Evolutionary conservation across 2,888 invertebrate genomes (phyloP).

Genomic region (Mycogona germanica): DNA sequence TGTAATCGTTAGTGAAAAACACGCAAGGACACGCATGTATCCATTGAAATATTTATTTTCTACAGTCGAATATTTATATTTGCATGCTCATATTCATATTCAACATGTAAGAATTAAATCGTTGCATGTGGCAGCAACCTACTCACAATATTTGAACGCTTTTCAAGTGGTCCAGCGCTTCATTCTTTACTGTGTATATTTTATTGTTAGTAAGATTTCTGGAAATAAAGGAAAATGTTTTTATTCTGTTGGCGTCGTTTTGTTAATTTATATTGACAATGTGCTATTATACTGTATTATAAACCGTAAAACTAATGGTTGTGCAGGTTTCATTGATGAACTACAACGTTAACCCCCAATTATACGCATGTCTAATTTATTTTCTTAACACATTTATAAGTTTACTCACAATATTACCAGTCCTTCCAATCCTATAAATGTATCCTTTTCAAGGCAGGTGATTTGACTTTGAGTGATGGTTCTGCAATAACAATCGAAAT

Average conservation of each 20-base stretch:
- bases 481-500: conserved; percentile 16
- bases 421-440: conserved; percentile 25
- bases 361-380: background rate
- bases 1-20: background rate
- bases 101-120: background rate
- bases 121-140: background rate
- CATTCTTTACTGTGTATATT: conserved; percentile 25
- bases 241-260: background rate
- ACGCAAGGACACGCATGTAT: background rate
- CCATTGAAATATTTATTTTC: background rate
- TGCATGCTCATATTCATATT: background rate
- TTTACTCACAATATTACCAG: conserved; percentile 22
- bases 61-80: no score
- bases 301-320: background rate
- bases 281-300: no score
- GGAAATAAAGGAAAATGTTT: conserved; percentile 4
- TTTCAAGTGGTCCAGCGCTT: conserved; percentile 25
- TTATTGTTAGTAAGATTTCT: conserved; percentile 25
- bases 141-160: conserved; percentile 24
- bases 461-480: conserved; percentile 24
- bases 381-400: background rate
- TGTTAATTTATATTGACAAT: background rate
- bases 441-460: conserved; percentile 24
- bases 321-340: background rate
- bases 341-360: background rate